Conservation (phyloP, 2,113 vertebrate genomes). For the Perccottus glenii region DNA sequence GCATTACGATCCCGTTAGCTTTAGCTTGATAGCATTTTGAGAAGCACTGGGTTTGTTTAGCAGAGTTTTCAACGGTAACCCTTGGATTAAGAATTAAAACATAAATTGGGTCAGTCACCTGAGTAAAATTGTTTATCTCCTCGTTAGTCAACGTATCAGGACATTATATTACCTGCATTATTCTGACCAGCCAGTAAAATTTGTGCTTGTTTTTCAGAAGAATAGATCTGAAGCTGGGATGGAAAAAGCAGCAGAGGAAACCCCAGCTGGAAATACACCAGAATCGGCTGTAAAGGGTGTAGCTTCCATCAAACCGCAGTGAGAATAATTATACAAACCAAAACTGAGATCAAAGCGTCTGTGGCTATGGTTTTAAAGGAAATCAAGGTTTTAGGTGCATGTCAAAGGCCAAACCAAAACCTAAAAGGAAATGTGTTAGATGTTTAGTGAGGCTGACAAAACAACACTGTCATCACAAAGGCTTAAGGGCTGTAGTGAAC, state of each 20-base stretch:
- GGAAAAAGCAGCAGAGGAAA: constrained; percentile 43
- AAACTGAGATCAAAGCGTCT: no score
- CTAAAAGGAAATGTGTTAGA: constrained; percentile 1
- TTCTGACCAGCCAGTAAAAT: no score
- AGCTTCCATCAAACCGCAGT: constrained; percentile 76
- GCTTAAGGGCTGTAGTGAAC: constrained; percentile 5
- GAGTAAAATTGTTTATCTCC: not conserved
- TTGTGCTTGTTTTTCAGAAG: not conserved
- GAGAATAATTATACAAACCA: constrained; percentile 19
- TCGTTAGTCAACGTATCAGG: no score
- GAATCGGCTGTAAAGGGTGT: constrained; percentile 59
- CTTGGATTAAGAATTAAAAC: not conserved
- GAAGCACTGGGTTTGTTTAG: not conserved
- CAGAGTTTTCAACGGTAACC: not conserved
- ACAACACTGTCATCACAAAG: constrained; percentile 9
- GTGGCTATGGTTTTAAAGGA: not conserved
- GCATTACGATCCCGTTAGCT: constrained; percentile 7
- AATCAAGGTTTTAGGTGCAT: not conserved
- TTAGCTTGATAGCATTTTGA: constrained; percentile 26
- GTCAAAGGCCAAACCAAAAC: not conserved
- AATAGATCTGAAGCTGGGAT: constrained; percentile 30
- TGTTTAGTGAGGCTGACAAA: constrained; percentile 16
- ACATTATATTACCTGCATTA: no score
- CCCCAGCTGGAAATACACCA: not conserved
- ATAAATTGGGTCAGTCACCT: not conserved